Conservation (phyloP, 2,113 vertebrate genomes). For the Porphyrio hochstetteri region DNA sequence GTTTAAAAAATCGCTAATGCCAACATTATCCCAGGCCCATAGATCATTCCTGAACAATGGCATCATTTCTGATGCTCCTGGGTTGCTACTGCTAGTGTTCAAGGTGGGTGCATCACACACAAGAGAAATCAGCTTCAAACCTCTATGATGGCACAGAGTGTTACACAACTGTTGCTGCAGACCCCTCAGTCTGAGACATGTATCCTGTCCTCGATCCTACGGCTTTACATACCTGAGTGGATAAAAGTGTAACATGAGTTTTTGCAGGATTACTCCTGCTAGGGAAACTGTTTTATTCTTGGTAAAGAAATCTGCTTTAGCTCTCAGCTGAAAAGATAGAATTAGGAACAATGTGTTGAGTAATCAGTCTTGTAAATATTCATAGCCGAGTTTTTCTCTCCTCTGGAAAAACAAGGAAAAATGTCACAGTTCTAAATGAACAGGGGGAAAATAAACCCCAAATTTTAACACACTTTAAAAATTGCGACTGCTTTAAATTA, state of each 20-base stretch:
- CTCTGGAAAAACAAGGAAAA: neutral
- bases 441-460: fast-evolving
- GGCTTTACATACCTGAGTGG: neutral
- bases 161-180: neutral
- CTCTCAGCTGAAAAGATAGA: neutral
- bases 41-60: neutral
- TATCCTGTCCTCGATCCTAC: neutral
- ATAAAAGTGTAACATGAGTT: neutral
- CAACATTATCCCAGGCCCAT: neutral
- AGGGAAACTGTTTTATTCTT: neutral
- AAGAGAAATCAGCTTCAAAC: neutral
- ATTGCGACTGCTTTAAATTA: neutral
- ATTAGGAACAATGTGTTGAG: neutral
- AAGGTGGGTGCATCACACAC: neutral
- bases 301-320: neutral
- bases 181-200: neutral
- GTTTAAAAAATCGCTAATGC: neutral
- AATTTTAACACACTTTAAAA: neutral
- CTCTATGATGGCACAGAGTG: neutral
- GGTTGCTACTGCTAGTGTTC: neutral
- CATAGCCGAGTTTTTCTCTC: neutral
- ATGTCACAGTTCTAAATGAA: neutral
- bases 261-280: neutral
- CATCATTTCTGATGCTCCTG: neutral
- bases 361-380: neutral